A percentile compares a stretch with the other conserved stretches of the same genome.
These are phyloP conservation scores for Acipenser transmontanus DNA, from an alignment of 2,797 vertebrate genomes.

Conservation along the genomic window DNA sequence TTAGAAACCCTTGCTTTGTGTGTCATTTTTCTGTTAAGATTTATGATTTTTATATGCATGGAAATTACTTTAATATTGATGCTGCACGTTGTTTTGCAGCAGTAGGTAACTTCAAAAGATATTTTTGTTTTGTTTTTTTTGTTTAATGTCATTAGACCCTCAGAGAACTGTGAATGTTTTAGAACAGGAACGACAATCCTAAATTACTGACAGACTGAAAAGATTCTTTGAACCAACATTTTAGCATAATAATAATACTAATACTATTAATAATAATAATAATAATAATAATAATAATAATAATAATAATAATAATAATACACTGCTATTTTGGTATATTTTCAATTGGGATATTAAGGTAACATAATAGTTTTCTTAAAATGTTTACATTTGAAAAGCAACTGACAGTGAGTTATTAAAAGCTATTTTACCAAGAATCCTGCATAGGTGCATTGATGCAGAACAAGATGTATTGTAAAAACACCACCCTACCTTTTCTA, in stretches of 20 bases:
- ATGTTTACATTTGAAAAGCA: no score
- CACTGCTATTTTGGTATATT: no score
- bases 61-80: conserved; percentile 40
- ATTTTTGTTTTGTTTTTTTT: neutral
- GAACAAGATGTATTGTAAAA: no score
- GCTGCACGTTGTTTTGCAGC: conserved; percentile 30
- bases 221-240: no score
- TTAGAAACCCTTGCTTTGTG: conserved; percentile 53
- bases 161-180: conserved; percentile 33
- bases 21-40: conserved; percentile 41
- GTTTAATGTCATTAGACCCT: conserved; percentile 31
- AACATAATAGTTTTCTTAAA: no score
- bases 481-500: no score
- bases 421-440: neutral
- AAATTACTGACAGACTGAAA: no score
- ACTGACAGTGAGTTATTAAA: neutral
- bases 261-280: no score
- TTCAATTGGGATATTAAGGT: no score
- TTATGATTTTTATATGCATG: conserved; percentile 37
- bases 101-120: conserved; percentile 39
- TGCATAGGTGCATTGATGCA: neutral
- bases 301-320: no score
- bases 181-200: neutral
- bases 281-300: no score
- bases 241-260: no score